Percentiles rank a stretch among this genome's conserved stretches.
Evolutionary conservation across 2,113 vertebrate species (phyloP).

Genomic region (Prunella fulvescens): DNA sequence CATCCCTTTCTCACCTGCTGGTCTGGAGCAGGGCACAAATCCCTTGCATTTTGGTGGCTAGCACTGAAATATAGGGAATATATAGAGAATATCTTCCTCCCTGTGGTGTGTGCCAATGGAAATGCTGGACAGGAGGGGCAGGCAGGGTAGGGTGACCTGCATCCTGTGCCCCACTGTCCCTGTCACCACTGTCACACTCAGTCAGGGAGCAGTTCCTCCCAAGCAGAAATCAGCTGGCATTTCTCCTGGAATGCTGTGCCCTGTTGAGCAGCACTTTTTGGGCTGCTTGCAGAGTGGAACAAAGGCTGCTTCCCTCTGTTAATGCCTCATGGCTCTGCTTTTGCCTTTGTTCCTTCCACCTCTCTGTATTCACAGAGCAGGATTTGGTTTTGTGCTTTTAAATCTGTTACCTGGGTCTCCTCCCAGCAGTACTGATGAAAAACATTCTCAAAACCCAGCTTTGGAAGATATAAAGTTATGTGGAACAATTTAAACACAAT

Average conservation of each 20-base stretch:
- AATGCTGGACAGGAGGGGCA: background rate
- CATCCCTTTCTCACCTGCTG: background rate
- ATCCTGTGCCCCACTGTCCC: background rate
- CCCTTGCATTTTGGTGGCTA: background rate
- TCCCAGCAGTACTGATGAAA: background rate
- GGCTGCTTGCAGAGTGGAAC: background rate
- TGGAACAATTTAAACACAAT: background rate
- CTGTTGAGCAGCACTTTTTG: background rate
- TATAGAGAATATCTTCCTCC: background rate
- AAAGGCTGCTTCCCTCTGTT: background rate
- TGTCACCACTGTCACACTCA: background rate
- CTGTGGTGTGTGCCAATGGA: background rate
- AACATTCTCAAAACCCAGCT: background rate
- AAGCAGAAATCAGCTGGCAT: background rate
- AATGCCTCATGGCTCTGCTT: background rate
- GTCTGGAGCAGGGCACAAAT: background rate
- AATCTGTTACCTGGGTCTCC: background rate
- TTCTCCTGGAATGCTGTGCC: background rate
- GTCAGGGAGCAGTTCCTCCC: background rate
- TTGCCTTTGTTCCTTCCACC: background rate
- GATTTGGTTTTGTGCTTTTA: background rate
- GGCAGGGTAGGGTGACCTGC: background rate
- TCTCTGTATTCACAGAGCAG: background rate
- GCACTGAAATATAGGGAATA: background rate
- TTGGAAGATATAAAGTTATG: background rate